These are phyloP conservation scores for Pitta sordida DNA, from an alignment of 2,113 vertebrate genomes.

Conservation along the genomic window DNA sequence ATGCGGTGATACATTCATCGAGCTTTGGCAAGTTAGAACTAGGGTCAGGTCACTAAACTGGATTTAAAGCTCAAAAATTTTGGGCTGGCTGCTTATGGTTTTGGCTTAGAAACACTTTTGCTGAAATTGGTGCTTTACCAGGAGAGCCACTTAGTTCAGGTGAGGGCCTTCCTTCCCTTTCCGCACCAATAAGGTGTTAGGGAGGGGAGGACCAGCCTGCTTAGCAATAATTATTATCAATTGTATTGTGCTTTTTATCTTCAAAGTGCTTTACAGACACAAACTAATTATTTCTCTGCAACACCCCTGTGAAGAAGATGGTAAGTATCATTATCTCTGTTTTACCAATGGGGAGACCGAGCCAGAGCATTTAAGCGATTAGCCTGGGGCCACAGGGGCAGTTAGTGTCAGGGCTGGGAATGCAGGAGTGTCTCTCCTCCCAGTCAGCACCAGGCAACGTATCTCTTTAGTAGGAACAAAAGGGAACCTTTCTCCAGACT, in stretches of 20 bases:
- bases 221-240: conserved; percentile 67
- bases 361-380: conserved; percentile 59
- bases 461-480: conserved; percentile 63
- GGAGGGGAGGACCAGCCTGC: conserved; percentile 43
- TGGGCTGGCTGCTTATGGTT: background rate
- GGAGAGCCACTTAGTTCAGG: background rate
- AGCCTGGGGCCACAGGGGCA: conserved; percentile 21
- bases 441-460: conserved; percentile 55
- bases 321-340: conserved; percentile 66
- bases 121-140: background rate
- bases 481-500: conserved; percentile 65
- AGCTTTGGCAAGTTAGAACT: conserved; percentile 10
- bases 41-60: background rate
- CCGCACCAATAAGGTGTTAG: conserved; percentile 19
- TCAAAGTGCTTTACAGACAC: conserved; percentile 67
- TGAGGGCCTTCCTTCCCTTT: conserved; percentile 1
- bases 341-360: conserved; percentile 57
- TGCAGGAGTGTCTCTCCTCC: conserved; percentile 61
- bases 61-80: background rate
- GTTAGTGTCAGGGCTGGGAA: conserved; percentile 33
- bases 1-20: background rate
- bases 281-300: conserved; percentile 68
- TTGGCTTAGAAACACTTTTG: background rate
- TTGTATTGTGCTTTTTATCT: conserved; percentile 67
- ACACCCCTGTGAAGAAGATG: conserved; percentile 59